Percentiles rank a stretch among this genome's conserved stretches.
These are phyloP conservation scores for Caenorhabditis virilis DNA, from an alignment of 2,888 invertebrate species.

Conservation along the genomic window DNA sequence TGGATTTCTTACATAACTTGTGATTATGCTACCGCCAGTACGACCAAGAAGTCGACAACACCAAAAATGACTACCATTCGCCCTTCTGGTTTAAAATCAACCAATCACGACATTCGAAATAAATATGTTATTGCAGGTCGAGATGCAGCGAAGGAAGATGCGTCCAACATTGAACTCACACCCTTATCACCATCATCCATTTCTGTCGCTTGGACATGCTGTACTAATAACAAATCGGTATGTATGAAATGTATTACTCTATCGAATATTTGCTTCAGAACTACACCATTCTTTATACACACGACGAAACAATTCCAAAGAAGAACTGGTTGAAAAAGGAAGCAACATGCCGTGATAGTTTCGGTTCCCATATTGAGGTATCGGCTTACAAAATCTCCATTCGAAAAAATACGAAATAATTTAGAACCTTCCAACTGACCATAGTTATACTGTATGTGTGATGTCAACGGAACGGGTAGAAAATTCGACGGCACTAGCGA, in stretches of 20 bases:
- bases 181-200: conserved; percentile 57
- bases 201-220: conserved; percentile 64
- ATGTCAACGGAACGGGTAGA: conserved; percentile 33
- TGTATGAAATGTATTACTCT: too few species aligned
- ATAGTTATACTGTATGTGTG: conserved; percentile 61
- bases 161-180: conserved; percentile 57
- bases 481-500: conserved; percentile 43
- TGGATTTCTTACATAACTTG: conserved; percentile 63
- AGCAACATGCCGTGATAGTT: conserved; percentile 57
- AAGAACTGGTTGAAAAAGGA: conserved; percentile 52
- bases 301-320: conserved; percentile 51
- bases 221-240: conserved; percentile 63
- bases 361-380: conserved; percentile 43
- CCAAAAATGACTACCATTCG: conserved; percentile 33
- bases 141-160: conserved; percentile 43
- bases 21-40: conserved; percentile 49
- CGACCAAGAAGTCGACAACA: conserved; percentile 42
- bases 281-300: conserved; percentile 60
- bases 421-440: conserved; percentile 52
- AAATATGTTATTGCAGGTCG: conserved; percentile 5
- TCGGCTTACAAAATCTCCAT: background rate
- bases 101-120: background rate
- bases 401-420: background rate
- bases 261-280: too few species aligned
- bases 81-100: conserved; percentile 15